Percentiles rank a stretch among this genome's conserved stretches.
Conservation (phyloP, 2,888 invertebrate genomes). For the Myathropa florea region DNA sequence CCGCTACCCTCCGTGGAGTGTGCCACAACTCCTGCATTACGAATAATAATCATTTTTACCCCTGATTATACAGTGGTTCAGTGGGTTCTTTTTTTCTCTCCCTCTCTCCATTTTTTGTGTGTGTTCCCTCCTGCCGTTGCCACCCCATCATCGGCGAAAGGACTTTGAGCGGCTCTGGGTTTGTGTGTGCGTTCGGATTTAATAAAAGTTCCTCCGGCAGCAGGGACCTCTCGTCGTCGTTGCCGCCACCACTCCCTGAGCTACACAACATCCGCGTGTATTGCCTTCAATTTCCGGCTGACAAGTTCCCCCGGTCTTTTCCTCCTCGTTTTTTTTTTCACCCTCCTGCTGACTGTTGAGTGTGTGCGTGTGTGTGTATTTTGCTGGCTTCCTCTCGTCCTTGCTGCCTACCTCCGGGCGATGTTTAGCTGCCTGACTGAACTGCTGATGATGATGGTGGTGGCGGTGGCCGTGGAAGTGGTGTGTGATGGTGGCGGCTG, state of each 20-base stretch:
- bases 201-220: conserved; percentile 63
- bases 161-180: neutral
- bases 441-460: neutral
- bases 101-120: conserved; percentile 12
- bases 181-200: conserved; percentile 39
- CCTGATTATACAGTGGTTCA: conserved; percentile 65
- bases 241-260: conserved; percentile 20
- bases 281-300: conserved; percentile 70
- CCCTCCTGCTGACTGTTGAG: neutral
- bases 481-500: neutral
- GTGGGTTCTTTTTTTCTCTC: conserved; percentile 26
- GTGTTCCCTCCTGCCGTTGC: neutral
- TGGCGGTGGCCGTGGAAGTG: conserved; percentile 25
- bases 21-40: conserved; percentile 67
- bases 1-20: conserved; percentile 27
- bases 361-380: neutral
- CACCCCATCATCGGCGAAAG: neutral
- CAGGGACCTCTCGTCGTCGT: conserved; percentile 12
- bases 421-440: conserved; percentile 34
- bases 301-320: conserved; percentile 53
- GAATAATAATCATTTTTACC: conserved; percentile 69
- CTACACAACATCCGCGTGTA: conserved; percentile 54
- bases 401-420: neutral
- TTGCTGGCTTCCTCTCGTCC: neutral
- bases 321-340: neutral